These are phyloP conservation scores for Neodon shergylaensis DNA, from an alignment of 2,113 vertebrate species.

Conservation along the genomic window DNA sequence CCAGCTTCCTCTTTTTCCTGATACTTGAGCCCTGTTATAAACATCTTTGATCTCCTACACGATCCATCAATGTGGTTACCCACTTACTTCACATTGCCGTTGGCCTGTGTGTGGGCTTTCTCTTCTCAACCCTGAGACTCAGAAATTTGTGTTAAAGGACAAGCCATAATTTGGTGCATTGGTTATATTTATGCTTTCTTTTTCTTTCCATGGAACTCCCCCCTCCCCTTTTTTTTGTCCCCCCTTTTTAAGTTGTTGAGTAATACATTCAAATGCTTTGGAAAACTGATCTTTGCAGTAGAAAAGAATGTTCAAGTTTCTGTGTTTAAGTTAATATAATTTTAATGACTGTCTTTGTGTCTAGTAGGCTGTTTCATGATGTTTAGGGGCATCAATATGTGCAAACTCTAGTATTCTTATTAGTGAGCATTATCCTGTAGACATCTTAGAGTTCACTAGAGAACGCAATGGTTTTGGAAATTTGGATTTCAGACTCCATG, in stretches of 20 bases:
- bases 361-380: conserved; percentile 29
- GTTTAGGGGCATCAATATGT: neutral
- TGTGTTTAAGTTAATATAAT: conserved; percentile 46
- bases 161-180: conserved; percentile 64
- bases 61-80: neutral
- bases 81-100: conserved; percentile 57
- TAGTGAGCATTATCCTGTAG: conserved; percentile 7
- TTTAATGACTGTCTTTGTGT: conserved; percentile 44
- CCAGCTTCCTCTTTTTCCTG: neutral
- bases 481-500: conserved; percentile 16
- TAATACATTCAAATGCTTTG: conserved; percentile 57
- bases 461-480: conserved; percentile 26
- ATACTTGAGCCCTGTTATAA: neutral
- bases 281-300: conserved; percentile 12
- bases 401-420: neutral
- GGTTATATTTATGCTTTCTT: conserved; percentile 12
- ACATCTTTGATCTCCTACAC: neutral
- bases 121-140: conserved; percentile 34
- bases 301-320: conserved; percentile 35
- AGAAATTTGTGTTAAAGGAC: conserved; percentile 67
- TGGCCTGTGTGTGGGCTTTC: conserved; percentile 34
- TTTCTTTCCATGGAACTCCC: neutral
- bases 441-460: conserved; percentile 50
- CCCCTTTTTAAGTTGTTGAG: conserved; percentile 44
- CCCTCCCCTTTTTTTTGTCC: neutral